Evolutionary conservation across 2,797 vertebrate species (phyloP), one percentile per base, ranked within the genome.

Genomic region (Arrhamphus sclerolepis): DNA sequence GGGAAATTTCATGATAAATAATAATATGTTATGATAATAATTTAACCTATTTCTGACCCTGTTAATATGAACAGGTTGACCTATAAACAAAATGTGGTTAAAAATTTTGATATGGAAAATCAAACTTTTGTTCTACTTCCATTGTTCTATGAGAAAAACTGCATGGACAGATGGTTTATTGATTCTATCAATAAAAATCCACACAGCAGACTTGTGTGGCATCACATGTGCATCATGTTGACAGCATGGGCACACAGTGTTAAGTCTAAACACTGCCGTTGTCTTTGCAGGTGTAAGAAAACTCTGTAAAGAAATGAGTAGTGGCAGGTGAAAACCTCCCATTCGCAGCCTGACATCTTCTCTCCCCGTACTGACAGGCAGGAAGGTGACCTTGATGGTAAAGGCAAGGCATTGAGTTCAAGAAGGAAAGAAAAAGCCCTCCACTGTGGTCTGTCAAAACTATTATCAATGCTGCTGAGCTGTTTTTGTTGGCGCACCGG

Each of bases 391-490:
- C 90, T 92, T 92, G 89, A 78, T 44, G 68, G 70, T 73, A 82
- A 75, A 81, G 62, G 70, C 66, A 44, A 78, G 58, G 59, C 43
- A n/a, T 74, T 18, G 57, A 68, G 70, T 75, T 73, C 48, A 56
- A 66, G 60, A 62, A 50, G 47, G 56, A 43, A 39, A 59, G 64
- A 26, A 6, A 26, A 6, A 26, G 75, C 65, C 61, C 65, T 83
- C 69, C 81, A 43, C 84, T 74, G 79, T 53, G 78, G 79, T 72
- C 82, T 90, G 90, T 89, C 91, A 91, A 26, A 85, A 68, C 84
- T 74, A 85, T 87, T 91, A 91, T 91, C 89, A 86, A 83, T 89
- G 83, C 76, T 70, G 80, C 77, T 77, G 81, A 84, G 81, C 80
- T 80, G 78, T 67, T 75, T 77, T 83, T 50, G 76, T 68, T 66